phyloP scores from a whole-genome alignment of 1,140 invertebrate genomes.

The Neoseiulus cucumeris region DNA sequence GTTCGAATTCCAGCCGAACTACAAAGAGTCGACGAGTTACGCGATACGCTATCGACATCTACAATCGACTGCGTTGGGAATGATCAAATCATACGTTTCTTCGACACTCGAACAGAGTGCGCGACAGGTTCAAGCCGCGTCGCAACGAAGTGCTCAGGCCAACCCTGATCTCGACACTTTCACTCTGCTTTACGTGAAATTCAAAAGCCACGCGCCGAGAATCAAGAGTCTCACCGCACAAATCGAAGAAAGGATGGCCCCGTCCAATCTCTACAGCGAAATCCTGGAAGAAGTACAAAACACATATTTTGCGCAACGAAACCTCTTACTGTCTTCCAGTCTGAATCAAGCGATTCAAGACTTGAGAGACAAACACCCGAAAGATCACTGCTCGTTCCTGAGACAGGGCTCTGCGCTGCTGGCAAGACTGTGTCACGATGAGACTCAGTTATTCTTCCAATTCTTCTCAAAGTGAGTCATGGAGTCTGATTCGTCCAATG shows the following conservation, averaged over 20 bases:
- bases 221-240: constrained; percentile 56
- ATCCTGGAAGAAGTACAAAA: constrained; percentile 60
- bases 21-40: constrained; percentile 48
- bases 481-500: too few relatives aligned
- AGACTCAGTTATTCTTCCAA: constrained; percentile 65
- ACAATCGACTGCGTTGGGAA: constrained; percentile 19
- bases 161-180: constrained; percentile 46
- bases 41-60: constrained; percentile 26
- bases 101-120: constrained; percentile 30
- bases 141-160: constrained; percentile 18
- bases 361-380: constrained; percentile 42
- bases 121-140: constrained; percentile 38
- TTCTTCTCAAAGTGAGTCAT: constrained; percentile 45
- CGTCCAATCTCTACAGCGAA: constrained; percentile 28
- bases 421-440: constrained; percentile 76
- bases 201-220: constrained; percentile 64
- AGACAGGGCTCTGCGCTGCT: constrained; percentile 68
- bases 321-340: constrained; percentile 48
- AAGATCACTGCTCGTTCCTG: constrained; percentile 69
- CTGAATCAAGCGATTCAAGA: constrained; percentile 52
- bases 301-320: constrained; percentile 55
- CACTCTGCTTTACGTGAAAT: constrained; percentile 79
- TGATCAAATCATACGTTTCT: constrained; percentile 21
- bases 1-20: constrained; percentile 34
- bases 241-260: constrained; percentile 46